Base-by-base conservation (phyloP, 2,113 vertebrate species). In the Anas platyrhynchos region DNA sequence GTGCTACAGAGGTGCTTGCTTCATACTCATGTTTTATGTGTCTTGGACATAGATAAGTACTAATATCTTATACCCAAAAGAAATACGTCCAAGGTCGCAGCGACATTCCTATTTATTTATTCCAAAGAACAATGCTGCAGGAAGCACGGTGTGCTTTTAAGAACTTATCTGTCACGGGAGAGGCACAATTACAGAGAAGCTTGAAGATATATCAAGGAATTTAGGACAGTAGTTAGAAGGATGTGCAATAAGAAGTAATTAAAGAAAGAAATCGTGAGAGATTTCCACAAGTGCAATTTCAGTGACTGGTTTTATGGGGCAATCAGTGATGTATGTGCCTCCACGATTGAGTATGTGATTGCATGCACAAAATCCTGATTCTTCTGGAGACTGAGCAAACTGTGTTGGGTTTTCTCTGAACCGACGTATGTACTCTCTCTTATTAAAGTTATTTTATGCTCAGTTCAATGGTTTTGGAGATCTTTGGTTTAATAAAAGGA, bases 341-440 rank as follows among this genome's bases (percentile, higher is more conserved):
- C 32, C 65, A 72, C 26, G 25, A 43, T 6, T 54, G 76, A 62
- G 58, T 15, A 2, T 62, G 63, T 36, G 67, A 58, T 17, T 66
- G 36, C 44, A 15, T 9, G 20, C 22, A n/a, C 44, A 55, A 50
- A 69, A 4, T 78, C 6, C 31, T 63, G 61, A 41, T 7, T 0
- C 21, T 63, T 38, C 27, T 43, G 55, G 55, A 65, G 66, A 9
- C 44, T 5, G 62, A 71, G 25, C 43, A 23, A 61, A 27, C 56
- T 12, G 5, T 11, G 5, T 46, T 52, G 36, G 54, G 27, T 16
- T 55, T 86, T 46, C 73, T 85, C 63, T 56, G 62, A 76, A 6
- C 4, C 44, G 68, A 27, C 1, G 0, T 23, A 22, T 25, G 3
- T 0, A 0, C 81, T 72, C 11, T 7, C 56, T 56, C 56, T 74